Base-by-base conservation (phyloP, 1,140 invertebrate genomes). In the Ladona fulva region DNA sequence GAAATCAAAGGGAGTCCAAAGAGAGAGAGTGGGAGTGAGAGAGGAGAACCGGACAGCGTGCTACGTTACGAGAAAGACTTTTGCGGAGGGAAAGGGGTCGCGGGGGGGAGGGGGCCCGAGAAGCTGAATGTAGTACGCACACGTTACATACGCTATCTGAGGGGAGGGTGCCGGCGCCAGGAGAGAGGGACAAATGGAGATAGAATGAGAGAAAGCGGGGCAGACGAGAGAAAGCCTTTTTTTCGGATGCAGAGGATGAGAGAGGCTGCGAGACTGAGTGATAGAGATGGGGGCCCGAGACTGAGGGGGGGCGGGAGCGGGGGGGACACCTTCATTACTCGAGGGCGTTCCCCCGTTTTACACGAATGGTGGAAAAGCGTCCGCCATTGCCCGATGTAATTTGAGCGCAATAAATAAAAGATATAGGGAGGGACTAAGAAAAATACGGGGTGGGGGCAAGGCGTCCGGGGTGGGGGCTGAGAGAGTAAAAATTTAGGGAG, bases 341-440 rank as follows among this genome's bases (percentile, higher is more conserved):
- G 52, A 66, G 52, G 52, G 52, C 52, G 52, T 66, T 66, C n/a
- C 52, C 52, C 52, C 52, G 52, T 66, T 66, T 66, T 66, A 66
- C 52, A 66, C 52, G 52, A 66, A 66, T 66, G 52, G 52, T 66
- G 52, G 52, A 66, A 52, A 66, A 66, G 52, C 52, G 52, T 66
- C 52, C 52, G 52, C 52, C 52, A 66, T 66, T 66, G 52, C 52
- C n/a, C 52, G 52, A 66, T 66, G 52, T 66, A 66, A 66, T 66
- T 66, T 12, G 52, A 66, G 52, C 52, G 52, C 52, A 12, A 66
- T 66, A 66, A 66, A 66, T 66, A 66, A 66, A 66, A 66, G 52
- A 66, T 66, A 12, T 12, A 12, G 52, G 52, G 52, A 66, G 52
- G 52, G 52, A 66, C 52, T 22, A 66, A 22, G 52, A 66, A 66